These are phyloP conservation scores for Gisinianus flammeolus DNA, from an alignment of 2,888 invertebrate genomes.

Conservation along the genomic window DNA sequence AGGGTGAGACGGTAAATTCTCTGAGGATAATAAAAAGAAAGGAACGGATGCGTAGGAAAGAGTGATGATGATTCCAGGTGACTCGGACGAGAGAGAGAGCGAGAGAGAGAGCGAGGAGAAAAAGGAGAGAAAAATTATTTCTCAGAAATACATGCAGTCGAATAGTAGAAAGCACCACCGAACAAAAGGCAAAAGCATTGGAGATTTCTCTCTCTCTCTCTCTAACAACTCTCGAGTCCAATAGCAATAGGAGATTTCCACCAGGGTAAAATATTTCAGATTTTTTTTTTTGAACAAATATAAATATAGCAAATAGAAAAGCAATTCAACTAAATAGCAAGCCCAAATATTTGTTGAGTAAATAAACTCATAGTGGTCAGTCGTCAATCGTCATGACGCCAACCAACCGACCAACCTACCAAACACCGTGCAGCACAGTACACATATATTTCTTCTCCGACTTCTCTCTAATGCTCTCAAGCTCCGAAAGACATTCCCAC, in stretches of 20 bases:
- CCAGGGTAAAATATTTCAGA: neutral
- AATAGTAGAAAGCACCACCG: too few species aligned
- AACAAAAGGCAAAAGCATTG: too few species aligned
- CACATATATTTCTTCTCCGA: neutral
- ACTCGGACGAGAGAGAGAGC: too few species aligned
- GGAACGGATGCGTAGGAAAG: neutral
- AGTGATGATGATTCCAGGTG: neutral
- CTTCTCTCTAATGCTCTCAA: neutral
- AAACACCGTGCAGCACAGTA: neutral
- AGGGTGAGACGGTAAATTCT: too few species aligned
- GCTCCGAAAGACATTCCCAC: neutral
- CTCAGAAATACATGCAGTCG: too few species aligned
- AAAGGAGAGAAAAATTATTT: too few species aligned
- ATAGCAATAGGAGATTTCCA: too few species aligned
- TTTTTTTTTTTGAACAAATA: too few species aligned
- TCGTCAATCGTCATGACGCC: neutral
- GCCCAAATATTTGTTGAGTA: constrained; percentile 30
- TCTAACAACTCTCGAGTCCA: too few species aligned
- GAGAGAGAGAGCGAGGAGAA: too few species aligned
- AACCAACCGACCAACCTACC: neutral
- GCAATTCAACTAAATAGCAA: constrained; percentile 21
- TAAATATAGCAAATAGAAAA: constrained; percentile 26
- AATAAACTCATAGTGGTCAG: constrained; percentile 10
- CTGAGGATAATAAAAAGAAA: neutral
- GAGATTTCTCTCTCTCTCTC: too few species aligned